Conservation (phyloP, 2,113 vertebrate species). For the Pavo muticus region DNA sequence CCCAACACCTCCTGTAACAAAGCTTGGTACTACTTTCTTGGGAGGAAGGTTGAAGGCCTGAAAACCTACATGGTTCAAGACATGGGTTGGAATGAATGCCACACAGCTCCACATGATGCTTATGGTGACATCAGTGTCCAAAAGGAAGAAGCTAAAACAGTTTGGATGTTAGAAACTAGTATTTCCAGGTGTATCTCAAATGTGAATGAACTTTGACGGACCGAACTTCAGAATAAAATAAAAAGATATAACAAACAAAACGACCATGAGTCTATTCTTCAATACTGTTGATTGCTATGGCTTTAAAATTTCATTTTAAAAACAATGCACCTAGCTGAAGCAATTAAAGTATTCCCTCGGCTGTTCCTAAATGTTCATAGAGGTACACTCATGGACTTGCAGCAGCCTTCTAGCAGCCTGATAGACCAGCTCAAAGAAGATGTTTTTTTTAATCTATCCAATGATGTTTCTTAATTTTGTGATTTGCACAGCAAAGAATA, state of each 20-base stretch:
- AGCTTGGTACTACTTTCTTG: neutral
- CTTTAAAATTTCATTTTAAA: neutral
- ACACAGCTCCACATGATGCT: neutral
- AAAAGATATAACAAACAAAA: neutral
- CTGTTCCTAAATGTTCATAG: neutral
- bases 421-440: neutral
- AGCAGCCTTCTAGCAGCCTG: neutral
- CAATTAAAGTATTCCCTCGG: accelerated
- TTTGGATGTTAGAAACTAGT: neutral
- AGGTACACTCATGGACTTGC: neutral
- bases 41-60: neutral
- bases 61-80: neutral
- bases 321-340: neutral
- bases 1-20: neutral
- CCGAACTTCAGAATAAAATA: neutral
- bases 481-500: neutral
- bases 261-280: neutral
- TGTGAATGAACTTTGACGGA: neutral
- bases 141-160: neutral
- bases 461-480: neutral
- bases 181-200: neutral
- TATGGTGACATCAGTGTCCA: neutral
- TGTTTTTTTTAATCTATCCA: neutral
- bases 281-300: neutral
- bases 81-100: neutral